Evolutionary conservation across 2,888 invertebrate species (phyloP).

Genomic region (Actias luna): DNA sequence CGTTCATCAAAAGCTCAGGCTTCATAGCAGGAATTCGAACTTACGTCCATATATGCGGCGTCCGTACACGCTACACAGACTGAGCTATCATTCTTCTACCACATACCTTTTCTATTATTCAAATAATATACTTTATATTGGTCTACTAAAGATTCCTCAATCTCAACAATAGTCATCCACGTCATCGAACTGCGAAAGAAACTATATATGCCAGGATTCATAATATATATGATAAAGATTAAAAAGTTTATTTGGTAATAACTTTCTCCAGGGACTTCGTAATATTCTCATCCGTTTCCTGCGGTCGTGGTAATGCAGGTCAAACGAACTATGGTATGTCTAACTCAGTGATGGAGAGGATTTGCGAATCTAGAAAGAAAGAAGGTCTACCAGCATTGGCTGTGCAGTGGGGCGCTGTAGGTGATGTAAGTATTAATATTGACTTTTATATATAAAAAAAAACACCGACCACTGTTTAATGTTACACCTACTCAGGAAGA

Average conservation of each 20-base stretch:
- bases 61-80: no score
- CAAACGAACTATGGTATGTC: constrained; percentile 96
- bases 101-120: background rate
- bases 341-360: constrained; percentile 94
- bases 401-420: constrained; percentile 96
- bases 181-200: no score
- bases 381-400: constrained; percentile 90
- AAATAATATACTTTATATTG: background rate
- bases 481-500: no score
- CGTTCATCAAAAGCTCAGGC: no score
- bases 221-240: background rate
- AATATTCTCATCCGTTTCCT: constrained; percentile 94
- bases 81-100: no score
- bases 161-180: background rate
- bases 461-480: no score
- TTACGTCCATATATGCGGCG: no score
- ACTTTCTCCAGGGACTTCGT: constrained; percentile 86
- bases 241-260: constrained; percentile 6
- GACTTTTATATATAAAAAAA: background rate
- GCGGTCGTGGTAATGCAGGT: constrained; percentile 95
- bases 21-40: no score
- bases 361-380: constrained; percentile 87
- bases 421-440: constrained; percentile 85
- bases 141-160: background rate
- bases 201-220: no score